These are phyloP conservation scores for Acipenser ruthenus DNA, from an alignment of 2,797 vertebrate species.

Conservation along the genomic window DNA sequence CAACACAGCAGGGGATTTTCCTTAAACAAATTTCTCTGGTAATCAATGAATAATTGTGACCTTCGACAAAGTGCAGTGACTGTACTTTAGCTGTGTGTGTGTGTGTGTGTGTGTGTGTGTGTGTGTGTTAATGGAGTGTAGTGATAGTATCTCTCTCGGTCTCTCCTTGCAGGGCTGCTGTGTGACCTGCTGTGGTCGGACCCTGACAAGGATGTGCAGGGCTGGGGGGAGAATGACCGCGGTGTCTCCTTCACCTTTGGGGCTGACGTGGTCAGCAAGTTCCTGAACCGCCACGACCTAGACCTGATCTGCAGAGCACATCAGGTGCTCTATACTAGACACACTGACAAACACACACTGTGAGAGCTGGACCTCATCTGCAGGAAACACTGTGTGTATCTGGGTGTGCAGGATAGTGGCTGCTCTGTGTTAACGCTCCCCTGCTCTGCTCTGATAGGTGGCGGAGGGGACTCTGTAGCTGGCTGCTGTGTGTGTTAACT, in stretches of 20 bases:
- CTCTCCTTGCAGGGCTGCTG: slow-evolving; percentile 69
- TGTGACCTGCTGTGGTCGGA: slow-evolving; percentile 98
- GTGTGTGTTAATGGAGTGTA: too few species aligned
- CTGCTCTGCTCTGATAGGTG: too few species aligned
- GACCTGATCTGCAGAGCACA: slow-evolving; percentile 98
- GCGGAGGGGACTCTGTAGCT: too few species aligned
- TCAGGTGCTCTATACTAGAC: slow-evolving; percentile 62
- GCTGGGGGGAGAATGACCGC: slow-evolving; percentile 98
- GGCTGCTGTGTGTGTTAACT: too few species aligned
- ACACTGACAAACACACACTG: not conserved
- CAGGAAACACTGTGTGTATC: not conserved
- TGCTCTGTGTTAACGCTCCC: not conserved
- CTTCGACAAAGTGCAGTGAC: too few species aligned
- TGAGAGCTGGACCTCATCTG: not conserved
- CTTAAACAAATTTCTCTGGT: too few species aligned
- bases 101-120: too few species aligned
- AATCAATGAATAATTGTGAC: too few species aligned
- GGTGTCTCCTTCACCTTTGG: slow-evolving; percentile 98
- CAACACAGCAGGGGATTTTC: too few species aligned
- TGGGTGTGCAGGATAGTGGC: not conserved
- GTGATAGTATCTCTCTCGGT: not conserved
- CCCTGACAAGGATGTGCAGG: slow-evolving; percentile 97
- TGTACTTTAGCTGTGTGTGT: too few species aligned
- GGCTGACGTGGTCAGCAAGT: slow-evolving; percentile 98
- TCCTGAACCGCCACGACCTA: slow-evolving; percentile 96